Conservation (phyloP, 2,888 invertebrate species). For the Agonopterix subpropinquella region DNA sequence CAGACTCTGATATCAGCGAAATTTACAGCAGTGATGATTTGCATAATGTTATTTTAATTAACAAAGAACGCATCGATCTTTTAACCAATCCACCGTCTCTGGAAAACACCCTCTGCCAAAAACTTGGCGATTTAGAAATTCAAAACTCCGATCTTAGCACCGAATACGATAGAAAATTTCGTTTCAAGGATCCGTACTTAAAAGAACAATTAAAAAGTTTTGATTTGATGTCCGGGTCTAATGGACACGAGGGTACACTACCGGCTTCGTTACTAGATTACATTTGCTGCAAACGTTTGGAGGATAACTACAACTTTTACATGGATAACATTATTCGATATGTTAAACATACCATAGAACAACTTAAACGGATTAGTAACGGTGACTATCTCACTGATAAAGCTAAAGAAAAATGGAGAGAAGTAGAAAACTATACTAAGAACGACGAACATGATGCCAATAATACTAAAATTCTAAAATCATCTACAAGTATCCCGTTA, state of each 20-base stretch:
- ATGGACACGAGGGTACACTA: constrained; percentile 28
- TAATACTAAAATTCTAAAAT: constrained; percentile 40
- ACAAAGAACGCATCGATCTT: constrained; percentile 50
- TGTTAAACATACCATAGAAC: constrained; percentile 59
- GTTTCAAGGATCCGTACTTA: constrained; percentile 43
- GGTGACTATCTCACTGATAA: constrained; percentile 62
- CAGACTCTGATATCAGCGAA: constrained; percentile 51
- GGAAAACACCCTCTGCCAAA: constrained; percentile 48
- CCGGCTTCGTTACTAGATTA: constrained; percentile 56
- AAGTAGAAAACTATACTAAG: constrained; percentile 23
- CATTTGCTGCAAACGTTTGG: constrained; percentile 53
- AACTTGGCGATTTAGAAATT: constrained; percentile 44
- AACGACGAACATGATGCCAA: constrained; percentile 8
- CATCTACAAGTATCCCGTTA: constrained; percentile 47
- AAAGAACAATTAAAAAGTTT: constrained; percentile 41
- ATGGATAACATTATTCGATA: constrained; percentile 63
- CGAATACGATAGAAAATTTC: constrained; percentile 36
- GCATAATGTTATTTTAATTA: constrained; percentile 35
- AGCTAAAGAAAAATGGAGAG: constrained; percentile 61
- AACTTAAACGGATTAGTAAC: constrained; percentile 64
- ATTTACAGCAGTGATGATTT: constrained; percentile 45
- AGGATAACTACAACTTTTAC: constrained; percentile 58
- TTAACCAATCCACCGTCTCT: constrained; percentile 34
- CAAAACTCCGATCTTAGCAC: constrained; percentile 28
- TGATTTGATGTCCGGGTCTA: constrained; percentile 25